phyloP scores from a whole-genome alignment of 2,797 vertebrate genomes.

The Vespertilio murinus region DNA sequence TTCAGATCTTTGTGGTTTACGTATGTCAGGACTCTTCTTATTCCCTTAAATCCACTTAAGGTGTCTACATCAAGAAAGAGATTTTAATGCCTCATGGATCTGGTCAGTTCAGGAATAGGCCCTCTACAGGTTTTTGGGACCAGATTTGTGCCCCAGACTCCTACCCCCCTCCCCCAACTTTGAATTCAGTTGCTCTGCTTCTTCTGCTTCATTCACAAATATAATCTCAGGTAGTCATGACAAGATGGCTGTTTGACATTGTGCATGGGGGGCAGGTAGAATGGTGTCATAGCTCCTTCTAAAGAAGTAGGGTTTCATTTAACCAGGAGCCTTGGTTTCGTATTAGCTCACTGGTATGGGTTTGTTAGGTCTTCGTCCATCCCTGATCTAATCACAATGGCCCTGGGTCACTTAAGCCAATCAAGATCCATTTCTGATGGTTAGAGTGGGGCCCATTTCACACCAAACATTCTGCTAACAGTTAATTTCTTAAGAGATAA shows the following conservation, averaged over 20 bases:
- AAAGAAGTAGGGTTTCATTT: not conserved
- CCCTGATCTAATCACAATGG: not conserved
- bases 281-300: not conserved
- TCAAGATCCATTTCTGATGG: not conserved
- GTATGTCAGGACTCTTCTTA: not conserved
- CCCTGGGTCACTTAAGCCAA: not conserved
- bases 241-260: not conserved
- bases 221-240: not conserved
- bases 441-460: not conserved
- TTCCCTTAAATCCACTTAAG: not conserved
- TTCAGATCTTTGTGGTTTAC: not conserved
- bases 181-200: not conserved
- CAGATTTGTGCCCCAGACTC: not conserved
- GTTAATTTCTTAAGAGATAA: not conserved
- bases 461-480: not conserved
- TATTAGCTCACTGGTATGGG: not conserved
- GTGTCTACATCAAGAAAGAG: not conserved
- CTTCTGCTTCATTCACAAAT: not conserved
- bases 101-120: not conserved
- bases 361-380: too few relatives aligned
- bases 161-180: not conserved
- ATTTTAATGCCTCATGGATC: not conserved
- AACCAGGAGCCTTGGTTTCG: not conserved
- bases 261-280: accelerated
- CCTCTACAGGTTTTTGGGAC: not conserved